A percentile compares a stretch with the other conserved stretches of the same genome.
Evolutionary conservation across 1,140 invertebrate genomes (phyloP).

Genomic region (Cotesia chilonis): DNA sequence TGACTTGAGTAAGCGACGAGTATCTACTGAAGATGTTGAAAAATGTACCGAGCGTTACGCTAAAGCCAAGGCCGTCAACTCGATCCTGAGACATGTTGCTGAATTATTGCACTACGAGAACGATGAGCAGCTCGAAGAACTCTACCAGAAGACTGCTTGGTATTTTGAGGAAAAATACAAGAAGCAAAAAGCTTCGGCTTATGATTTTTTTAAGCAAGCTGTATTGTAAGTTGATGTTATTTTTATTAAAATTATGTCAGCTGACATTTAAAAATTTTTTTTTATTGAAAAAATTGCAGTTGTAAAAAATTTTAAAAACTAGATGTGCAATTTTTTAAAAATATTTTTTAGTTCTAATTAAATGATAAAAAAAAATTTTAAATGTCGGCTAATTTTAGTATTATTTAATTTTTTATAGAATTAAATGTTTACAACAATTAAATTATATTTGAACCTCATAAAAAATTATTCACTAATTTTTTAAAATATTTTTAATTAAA

Average conservation of each 20-base stretch:
- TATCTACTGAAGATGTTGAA: constrained; percentile 96
- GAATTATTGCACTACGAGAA: constrained; percentile 91
- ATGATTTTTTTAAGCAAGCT: constrained; percentile 98
- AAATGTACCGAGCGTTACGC: constrained; percentile 99
- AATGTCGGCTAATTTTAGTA: too few relatives aligned
- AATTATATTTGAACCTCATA: too few relatives aligned
- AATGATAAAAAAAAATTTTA: too few relatives aligned
- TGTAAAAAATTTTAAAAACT: too few relatives aligned
- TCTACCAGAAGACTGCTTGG: constrained; percentile 99
- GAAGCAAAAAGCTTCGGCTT: constrained; percentile 87
- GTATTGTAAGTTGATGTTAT: constrained; percentile 79
- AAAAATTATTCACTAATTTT: too few relatives aligned
- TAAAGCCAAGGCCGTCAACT: constrained; percentile 98
- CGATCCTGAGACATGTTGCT: constrained; percentile 95
- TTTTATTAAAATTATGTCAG: not conserved
- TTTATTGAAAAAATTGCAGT: not conserved
- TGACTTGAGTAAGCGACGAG: constrained; percentile 98
- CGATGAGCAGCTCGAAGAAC: constrained; percentile 92
- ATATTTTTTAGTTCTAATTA: too few relatives aligned
- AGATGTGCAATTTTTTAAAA: too few relatives aligned
- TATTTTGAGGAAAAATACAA: constrained; percentile 98
- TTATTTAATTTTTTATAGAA: too few relatives aligned
- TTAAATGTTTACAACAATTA: not conserved
- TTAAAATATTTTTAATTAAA: too few relatives aligned
- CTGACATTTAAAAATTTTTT: not conserved